Base-by-base conservation (phyloP, 2,888 invertebrate genomes). In the Orchesellides sinensis region DNA sequence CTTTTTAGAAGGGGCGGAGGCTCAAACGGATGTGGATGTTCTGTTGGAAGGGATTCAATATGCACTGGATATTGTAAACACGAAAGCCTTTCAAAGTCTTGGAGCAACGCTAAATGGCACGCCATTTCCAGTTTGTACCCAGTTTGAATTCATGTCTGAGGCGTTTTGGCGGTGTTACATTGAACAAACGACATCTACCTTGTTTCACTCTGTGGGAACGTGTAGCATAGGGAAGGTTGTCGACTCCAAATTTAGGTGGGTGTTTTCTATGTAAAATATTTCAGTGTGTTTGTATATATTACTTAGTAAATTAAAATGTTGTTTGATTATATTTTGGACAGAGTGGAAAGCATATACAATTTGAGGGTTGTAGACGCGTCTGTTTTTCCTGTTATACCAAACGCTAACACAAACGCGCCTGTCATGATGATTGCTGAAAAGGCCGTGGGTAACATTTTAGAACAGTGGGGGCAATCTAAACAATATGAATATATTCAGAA, bases 361-460 rank as follows among this genome's bases (percentile, higher is more conserved):
- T 32, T 78, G 52, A 23, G 78, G n/a, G 70, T 78, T 2, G 69
- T 78, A 6, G 78, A 78, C 14, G 78, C 78, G 1, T 49, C 47
- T 17, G 23, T 78, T 45, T 47, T 78, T 40, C 78, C 78, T 12
- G 52, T n/a, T 5, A 19, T 52, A 17, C 70, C 70, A 5, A 70
- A 70, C 21, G 54, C 70, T 5, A 70, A 70, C 19, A 25, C 54
- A 1, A 70, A 70, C 27, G 25, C 52, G 21, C 10, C 29, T 3
- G 70, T 70, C 1, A 47, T 47, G 23, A 21, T 32, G 49, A 49
- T 70, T 12, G 70, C 52, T 10, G 73, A 61, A 17, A 73, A 73
- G 21, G 61, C 25, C n/a, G n/a, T n/a, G n/a, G n/a, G n/a, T n/a
- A n/a, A n/a, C n/a, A n/a, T n/a, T n/a, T n/a, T n/a, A n/a, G n/a